Evolutionary conservation across 2,113 vertebrate genomes (phyloP).

Genomic region (Burhinus oedicnemus): DNA sequence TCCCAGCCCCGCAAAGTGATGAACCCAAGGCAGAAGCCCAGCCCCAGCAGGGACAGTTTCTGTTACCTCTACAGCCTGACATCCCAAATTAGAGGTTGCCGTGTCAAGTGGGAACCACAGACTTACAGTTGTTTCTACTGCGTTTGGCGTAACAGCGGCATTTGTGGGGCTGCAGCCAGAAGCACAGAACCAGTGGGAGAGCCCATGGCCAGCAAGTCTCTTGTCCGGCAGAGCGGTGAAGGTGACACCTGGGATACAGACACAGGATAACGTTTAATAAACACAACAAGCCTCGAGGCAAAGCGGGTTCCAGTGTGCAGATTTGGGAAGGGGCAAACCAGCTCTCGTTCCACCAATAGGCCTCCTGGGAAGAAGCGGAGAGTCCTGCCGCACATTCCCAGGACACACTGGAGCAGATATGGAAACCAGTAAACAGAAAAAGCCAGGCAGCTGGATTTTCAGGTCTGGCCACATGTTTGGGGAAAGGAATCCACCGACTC

Average conservation of each 20-base stretch:
- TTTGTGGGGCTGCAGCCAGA: background rate
- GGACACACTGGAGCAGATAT: background rate
- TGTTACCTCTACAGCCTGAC: background rate
- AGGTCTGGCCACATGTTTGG: conserved; percentile 28
- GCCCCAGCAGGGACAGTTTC: background rate
- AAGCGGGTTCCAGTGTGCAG: background rate
- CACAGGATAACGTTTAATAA: background rate
- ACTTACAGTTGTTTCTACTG: background rate
- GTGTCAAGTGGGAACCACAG: background rate
- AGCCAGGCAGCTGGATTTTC: conserved; percentile 37
- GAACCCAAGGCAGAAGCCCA: background rate
- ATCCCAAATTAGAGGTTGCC: background rate
- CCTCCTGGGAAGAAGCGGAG: background rate
- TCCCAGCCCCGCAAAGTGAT: background rate
- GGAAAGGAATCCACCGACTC: conserved; percentile 26
- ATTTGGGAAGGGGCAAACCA: background rate
- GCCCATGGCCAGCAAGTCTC: background rate
- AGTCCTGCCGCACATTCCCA: background rate
- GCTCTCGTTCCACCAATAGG: background rate
- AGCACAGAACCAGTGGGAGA: background rate
- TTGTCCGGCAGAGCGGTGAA: background rate
- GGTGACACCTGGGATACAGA: background rate
- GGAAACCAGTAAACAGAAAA: conserved; percentile 34
- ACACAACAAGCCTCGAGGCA: background rate
- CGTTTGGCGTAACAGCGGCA: background rate